Evolutionary conservation across 2,797 vertebrate species (phyloP), one percentile per base, ranked within the genome.

Genomic region (Etheostoma nigrum): DNA sequence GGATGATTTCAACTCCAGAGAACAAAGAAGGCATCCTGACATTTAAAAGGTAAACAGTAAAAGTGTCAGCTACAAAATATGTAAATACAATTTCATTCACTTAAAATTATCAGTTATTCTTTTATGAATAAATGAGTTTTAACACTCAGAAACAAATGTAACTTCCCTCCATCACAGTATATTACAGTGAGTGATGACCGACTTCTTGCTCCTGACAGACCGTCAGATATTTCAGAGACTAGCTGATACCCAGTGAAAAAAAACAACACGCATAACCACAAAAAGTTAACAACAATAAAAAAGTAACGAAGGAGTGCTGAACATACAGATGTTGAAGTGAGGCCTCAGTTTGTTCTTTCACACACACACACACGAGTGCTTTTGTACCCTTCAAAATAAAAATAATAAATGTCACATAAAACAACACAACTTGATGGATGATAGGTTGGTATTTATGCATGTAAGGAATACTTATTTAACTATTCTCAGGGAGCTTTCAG

Each of bases 301-400:
- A 67, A 27, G 15, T 67, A 23, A 72, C 23, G 42, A 49, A 72
- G 40, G 66, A 83, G 58, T 59, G 59, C 10, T 58, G 44, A 67
- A 74, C 19, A 44, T 42, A 36, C 51, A 70, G 25, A 25, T 21
- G 0, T 27, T 64, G 45, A 62, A 72, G 48, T 60, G 23, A 85
- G 75, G 67, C 74, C 61, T 60, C 67, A 30, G 55, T 74, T 82
- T 73, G 73, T 67, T 81, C 52, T 87, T 44, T 83, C 60, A 79
- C 45, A 68, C 30, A 30, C 60, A 79, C 45, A 68, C 27, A 27
- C 59, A 61, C 49, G 82, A 89, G 83, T 86, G 82, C 61, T 86
- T 84, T 71, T 63, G 59, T 84, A 78, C 82, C 81, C 75, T 88
- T 85, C 52, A 73, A 86, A 86, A 81, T 63, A 75, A 80, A 86